Percentiles rank a stretch among this genome's conserved stretches.
phyloP scores from a whole-genome alignment of 1,140 invertebrate genomes.

The Drosophila ananassae region DNA sequence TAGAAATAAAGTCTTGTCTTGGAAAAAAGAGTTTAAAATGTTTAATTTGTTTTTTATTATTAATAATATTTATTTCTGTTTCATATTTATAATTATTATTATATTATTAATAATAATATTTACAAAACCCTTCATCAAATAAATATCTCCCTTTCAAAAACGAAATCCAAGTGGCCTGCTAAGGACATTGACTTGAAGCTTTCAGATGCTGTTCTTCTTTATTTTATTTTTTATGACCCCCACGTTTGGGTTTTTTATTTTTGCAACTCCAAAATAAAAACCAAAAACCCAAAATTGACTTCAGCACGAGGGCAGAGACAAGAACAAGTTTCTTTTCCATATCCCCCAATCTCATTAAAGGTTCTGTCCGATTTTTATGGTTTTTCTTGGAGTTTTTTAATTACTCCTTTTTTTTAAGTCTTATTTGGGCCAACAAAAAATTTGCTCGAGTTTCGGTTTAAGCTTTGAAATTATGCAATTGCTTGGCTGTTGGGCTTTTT shows the following conservation, averaged over 20 bases:
- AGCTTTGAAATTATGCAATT: constrained; percentile 45
- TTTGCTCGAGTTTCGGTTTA: constrained; percentile 51
- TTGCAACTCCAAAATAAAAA: constrained; percentile 20
- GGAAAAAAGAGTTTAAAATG: too few relatives aligned
- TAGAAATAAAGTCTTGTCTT: too few relatives aligned
- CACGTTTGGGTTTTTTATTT: constrained; percentile 30
- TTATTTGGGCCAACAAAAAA: constrained; percentile 21
- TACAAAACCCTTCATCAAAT: constrained; percentile 7
- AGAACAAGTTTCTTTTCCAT: constrained; percentile 55
- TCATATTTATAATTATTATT: too few relatives aligned
- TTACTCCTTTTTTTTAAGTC: constrained; percentile 17
- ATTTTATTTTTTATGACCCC: constrained; percentile 21
- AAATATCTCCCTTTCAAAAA: constrained; percentile 7
- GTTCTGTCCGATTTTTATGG: constrained; percentile 36
- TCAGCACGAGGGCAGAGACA: constrained; percentile 22
- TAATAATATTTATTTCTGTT: too few relatives aligned
- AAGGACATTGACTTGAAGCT: constrained; percentile 70
- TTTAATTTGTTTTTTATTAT: not conserved
- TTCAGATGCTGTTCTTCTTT: constrained; percentile 2
- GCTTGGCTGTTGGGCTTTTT: constrained; percentile 6
- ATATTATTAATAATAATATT: too few relatives aligned
- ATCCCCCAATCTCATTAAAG: constrained; percentile 18
- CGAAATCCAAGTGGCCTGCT: constrained; percentile 29
- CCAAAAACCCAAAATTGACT: constrained; percentile 54
- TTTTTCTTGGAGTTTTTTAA: constrained; percentile 54